Evolutionary conservation across 2,797 vertebrate genomes (phyloP).

Genomic region (Pipistrellus nathusii): DNA sequence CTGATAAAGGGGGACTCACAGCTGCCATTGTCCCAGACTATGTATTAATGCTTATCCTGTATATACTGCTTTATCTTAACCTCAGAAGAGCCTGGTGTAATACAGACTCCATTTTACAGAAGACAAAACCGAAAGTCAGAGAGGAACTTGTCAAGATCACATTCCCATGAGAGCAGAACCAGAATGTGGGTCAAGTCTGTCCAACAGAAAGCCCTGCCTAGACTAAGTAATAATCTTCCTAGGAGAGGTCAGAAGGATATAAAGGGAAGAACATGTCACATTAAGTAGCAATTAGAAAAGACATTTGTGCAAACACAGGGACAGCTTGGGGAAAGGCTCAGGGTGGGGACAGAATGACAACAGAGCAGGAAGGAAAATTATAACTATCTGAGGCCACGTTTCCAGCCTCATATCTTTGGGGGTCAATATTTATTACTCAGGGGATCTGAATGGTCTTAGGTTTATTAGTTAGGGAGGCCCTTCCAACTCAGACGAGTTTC

Average conservation of each 20-base stretch:
- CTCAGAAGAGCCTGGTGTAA: background rate
- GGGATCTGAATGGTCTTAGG: background rate
- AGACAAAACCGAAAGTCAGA: background rate
- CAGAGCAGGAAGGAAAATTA: background rate
- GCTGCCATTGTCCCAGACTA: background rate
- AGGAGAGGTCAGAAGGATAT: rapidly evolving
- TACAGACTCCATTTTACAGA: background rate
- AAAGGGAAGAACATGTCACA: background rate
- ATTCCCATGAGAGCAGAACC: background rate
- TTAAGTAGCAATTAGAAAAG: background rate
- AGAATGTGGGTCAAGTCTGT: too few relatives aligned
- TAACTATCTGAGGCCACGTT: rapidly evolving
- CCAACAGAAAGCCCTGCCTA: background rate
- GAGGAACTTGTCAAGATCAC: background rate
- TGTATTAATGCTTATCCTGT: background rate
- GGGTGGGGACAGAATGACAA: background rate
- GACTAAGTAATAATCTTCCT: background rate
- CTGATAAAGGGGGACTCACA: background rate
- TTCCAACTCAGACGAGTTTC: background rate
- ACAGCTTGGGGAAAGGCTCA: background rate
- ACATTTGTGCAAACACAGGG: rapidly evolving
- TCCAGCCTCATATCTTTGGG: background rate
- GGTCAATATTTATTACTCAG: background rate
- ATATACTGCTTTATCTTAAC: background rate
- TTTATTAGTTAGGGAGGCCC: background rate